Evolutionary conservation across 92 coral and sea anemone genomes (phyloP).

Genomic region (Zoanthus gigantus): DNA sequence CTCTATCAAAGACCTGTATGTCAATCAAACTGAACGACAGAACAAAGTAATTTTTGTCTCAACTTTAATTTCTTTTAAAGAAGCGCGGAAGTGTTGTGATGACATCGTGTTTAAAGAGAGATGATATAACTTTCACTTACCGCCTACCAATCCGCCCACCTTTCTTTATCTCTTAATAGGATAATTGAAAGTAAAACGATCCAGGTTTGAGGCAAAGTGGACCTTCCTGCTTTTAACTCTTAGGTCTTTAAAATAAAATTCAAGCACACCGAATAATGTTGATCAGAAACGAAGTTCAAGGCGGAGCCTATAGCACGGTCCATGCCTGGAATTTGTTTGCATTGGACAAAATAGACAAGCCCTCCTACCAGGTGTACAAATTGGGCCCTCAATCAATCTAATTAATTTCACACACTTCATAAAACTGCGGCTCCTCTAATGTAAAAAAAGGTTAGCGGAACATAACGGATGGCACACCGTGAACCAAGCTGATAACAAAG

Average conservation of each 20-base stretch:
- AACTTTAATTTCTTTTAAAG: constrained; percentile 64
- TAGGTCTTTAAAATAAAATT: neutral
- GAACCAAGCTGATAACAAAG: neutral
- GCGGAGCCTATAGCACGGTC: constrained; percentile 18
- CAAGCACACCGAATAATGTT: constrained; percentile 14
- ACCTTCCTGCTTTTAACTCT: constrained; percentile 4
- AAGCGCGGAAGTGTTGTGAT: constrained; percentile 69
- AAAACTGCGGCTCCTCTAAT: constrained; percentile 32
- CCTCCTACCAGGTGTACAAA: constrained; percentile 83
- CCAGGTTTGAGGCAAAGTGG: constrained; percentile 41
- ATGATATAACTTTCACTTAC: constrained; percentile 68
- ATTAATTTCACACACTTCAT: constrained; percentile 83
- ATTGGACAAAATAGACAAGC: constrained; percentile 78
- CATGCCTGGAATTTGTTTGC: constrained; percentile 67
- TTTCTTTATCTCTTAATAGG: constrained; percentile 69
- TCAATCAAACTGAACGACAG: constrained; percentile 52
- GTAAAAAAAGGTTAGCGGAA: constrained; percentile 4
- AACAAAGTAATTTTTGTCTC: constrained; percentile 61
- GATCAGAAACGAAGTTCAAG: neutral
- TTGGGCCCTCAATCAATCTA: constrained; percentile 79
- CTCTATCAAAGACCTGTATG: constrained; percentile 33
- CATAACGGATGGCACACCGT: neutral
- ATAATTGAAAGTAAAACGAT: constrained; percentile 54
- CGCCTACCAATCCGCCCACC: constrained; percentile 77
- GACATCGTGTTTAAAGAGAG: constrained; percentile 86